Evolutionary conservation across 2,888 invertebrate genomes (phyloP), one percentile per base, ranked within the genome.

Genomic region (Microchrysa polita): DNA sequence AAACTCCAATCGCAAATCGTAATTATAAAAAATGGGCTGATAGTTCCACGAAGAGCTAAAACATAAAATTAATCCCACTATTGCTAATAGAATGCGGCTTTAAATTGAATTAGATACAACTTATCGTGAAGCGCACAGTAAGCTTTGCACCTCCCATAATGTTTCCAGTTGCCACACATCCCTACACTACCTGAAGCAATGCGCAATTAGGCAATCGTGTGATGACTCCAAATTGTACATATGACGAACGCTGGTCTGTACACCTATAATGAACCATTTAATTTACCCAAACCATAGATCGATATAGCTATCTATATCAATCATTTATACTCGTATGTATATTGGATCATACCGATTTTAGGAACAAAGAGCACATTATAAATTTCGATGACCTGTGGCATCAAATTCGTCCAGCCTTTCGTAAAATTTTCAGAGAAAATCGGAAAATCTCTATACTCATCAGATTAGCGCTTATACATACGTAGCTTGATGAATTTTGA

Each of bases 381-480:
- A 67, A 52, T 67, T 67, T 53, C 27, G 23, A 67, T 53, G 52
- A 52, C 67, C 52, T 52, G 52, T n/a, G 52, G 52, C 52, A 23
- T n/a, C n/a, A 53, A 52, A 27, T 67, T 27, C 27, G 16, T 16
- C 40, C 40, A 40, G 18, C 27, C 27, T 34, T 34, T 34, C 7
- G 27, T 22, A 55, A 34, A 61, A 61, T 40, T 53, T 52, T 53
- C 67, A 52, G 23, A 14, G 52, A 52, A 67, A 67, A 67, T 67
- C 53, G n/a, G 67, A 53, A 67, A 67, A 52, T 67, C 67, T 67
- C 23, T 34, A 67, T 22, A 1, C 59, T 59, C 53, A 67, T 61
- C 23, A 23, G 67, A 67, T 67, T 67, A 67, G 52, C 67, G 52
- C 27, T n/a, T n/a, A n/a, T n/a, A n/a, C n/a, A n/a, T n/a, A n/a